Evolutionary conservation across 1,140 invertebrate species (phyloP).

Genomic region (Archegozetes longisetosus): DNA sequence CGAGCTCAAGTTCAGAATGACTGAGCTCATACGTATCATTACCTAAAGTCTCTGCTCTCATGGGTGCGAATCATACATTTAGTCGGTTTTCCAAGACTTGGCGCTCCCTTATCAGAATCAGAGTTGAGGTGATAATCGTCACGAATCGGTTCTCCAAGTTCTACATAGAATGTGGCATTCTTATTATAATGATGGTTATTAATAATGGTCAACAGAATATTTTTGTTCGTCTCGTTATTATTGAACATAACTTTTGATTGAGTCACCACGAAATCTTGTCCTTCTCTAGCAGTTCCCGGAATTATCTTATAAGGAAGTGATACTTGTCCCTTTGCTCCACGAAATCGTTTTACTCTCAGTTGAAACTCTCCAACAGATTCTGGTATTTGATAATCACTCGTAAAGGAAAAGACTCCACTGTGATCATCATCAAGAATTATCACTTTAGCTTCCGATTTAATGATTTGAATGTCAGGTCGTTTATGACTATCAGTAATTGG

Average conservation of each 20-base stretch:
- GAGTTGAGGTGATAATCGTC: no score
- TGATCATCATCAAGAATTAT: constrained; percentile 48
- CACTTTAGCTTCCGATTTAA: constrained; percentile 65
- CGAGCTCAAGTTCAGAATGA: no score
- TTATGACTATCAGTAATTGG: constrained; percentile 27
- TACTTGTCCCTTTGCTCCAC: constrained; percentile 78
- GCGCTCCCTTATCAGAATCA: no score
- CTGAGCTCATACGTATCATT: no score
- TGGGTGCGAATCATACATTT: no score
- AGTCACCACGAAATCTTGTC: constrained; percentile 64
- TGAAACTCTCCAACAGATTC: constrained; percentile 81
- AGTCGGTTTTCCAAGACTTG: no score
- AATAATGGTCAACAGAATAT: no score
- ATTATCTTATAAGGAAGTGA: constrained; percentile 71
- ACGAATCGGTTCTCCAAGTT: no score
- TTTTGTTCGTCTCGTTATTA: constrained; percentile 94
- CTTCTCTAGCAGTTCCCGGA: constrained; percentile 76
- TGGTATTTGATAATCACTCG: constrained; percentile 58
- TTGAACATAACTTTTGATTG: constrained; percentile 77
- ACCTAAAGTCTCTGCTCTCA: no score
- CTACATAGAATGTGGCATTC: no score
- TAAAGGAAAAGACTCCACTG: constrained; percentile 42
- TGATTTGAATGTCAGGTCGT: constrained; percentile 39
- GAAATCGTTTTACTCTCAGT: constrained; percentile 51
- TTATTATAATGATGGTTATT: no score